These are phyloP conservation scores for Felis catus DNA, from an alignment of 2,113 vertebrate genomes.

Conservation along the genomic window DNA sequence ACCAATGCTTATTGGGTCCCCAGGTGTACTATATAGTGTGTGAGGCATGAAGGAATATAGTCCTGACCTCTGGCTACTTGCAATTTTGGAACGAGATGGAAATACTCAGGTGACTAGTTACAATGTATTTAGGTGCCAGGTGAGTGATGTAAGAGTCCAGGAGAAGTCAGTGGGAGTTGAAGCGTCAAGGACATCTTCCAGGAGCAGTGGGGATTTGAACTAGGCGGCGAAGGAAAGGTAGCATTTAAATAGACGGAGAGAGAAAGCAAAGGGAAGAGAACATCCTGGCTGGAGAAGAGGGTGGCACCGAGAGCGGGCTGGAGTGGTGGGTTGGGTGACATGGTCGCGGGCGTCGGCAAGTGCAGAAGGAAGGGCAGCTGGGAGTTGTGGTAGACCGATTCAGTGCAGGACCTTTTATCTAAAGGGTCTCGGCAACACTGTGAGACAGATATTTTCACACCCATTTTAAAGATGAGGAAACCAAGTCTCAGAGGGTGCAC, in stretches of 20 bases:
- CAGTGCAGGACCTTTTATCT: not conserved
- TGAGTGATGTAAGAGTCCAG: not conserved
- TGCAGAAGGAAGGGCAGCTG: not conserved
- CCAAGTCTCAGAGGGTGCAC: not conserved
- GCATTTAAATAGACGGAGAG: not conserved
- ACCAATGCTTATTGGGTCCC: not conserved
- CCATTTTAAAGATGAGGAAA: constrained; percentile 23
- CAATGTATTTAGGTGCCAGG: not conserved
- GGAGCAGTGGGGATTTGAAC: not conserved
- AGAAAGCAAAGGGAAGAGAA: not conserved
- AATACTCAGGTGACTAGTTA: not conserved
- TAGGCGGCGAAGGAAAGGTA: not conserved
- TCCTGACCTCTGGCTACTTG: not conserved
- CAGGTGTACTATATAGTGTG: not conserved
- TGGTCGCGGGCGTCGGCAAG: not conserved
- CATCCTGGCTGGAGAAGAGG: not conserved
- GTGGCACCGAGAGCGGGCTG: not conserved
- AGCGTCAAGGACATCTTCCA: not conserved
- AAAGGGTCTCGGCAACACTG: not conserved
- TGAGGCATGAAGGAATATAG: not conserved
- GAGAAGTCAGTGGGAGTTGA: not conserved
- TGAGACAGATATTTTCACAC: not conserved
- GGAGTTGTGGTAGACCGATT: not conserved
- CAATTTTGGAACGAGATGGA: not conserved
- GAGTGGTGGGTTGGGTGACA: not conserved